Percentiles rank a stretch among this genome's conserved stretches.
Conservation (phyloP, 2,888 invertebrate genomes). For the Allolobophora icterica region DNA sequence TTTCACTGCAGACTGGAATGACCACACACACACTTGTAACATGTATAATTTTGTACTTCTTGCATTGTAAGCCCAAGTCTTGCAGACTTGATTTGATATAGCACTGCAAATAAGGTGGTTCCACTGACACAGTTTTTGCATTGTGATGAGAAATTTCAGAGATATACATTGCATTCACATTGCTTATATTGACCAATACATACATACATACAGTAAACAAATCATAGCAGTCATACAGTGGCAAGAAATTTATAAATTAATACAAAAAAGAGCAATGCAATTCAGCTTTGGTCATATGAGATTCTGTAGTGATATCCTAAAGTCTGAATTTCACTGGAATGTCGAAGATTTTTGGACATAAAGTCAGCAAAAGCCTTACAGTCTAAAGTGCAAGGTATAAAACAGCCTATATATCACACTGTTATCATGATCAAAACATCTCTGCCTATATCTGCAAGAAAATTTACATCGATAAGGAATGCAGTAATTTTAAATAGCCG, state of each 20-base stretch:
- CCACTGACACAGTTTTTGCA: too few species aligned
- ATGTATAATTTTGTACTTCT: too few species aligned
- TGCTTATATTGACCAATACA: neutral
- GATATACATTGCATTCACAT: neutral
- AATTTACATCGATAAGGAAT: neutral
- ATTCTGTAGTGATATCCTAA: neutral
- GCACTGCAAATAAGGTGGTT: too few species aligned
- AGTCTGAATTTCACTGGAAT: neutral
- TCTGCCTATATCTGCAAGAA: neutral
- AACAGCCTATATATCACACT: slow-evolving; percentile 8
- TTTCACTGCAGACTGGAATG: too few species aligned
- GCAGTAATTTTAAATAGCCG: neutral
- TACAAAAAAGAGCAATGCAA: neutral
- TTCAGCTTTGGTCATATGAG: neutral
- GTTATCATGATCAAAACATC: neutral
- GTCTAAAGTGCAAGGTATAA: neutral
- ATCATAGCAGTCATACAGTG: neutral
- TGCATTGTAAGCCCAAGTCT: too few species aligned
- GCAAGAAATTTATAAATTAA: neutral
- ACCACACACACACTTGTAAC: too few species aligned
- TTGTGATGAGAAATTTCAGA: neutral
- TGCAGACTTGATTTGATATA: too few species aligned
- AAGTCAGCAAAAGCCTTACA: neutral
- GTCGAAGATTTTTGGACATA: neutral
- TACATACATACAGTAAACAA: neutral